A percentile compares a stretch with the other conserved stretches of the same genome.
Conservation (phyloP, 1,140 invertebrate species). For the Dreissena rostriformis region DNA sequence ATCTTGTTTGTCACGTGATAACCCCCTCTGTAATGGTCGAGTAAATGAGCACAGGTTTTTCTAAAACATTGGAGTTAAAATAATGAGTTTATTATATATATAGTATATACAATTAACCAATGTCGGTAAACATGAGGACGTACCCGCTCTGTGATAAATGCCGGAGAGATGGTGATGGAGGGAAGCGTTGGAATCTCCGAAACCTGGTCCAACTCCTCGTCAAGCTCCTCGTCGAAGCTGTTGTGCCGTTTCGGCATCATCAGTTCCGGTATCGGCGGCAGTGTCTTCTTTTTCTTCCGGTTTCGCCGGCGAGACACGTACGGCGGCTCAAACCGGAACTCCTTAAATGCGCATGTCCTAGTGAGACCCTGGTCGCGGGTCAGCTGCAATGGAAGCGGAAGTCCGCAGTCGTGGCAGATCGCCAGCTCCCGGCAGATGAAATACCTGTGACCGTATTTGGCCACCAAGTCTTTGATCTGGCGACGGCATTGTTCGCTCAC, state of each 20-base stretch:
- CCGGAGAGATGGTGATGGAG: conserved; percentile 43
- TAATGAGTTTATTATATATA: not conserved
- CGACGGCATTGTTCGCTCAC: not conserved
- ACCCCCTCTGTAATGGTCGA: no score
- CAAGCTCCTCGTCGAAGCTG: conserved; percentile 23
- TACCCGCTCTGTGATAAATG: conserved; percentile 52
- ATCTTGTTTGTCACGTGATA: no score
- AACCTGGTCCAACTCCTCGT: conserved; percentile 6
- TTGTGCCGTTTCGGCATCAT: conserved; percentile 46
- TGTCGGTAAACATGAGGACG: not conserved
- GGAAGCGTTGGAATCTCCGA: conserved; percentile 36
- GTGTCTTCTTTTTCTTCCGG: conserved; percentile 26
- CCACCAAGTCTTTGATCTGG: not conserved
- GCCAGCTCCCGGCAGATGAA: not conserved
- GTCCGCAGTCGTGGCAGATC: conserved; percentile 27
- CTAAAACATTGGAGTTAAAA: no score
- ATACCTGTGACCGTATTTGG: conserved; percentile 31
- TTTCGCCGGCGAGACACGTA: conserved; percentile 44
- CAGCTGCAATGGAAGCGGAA: conserved; percentile 47
- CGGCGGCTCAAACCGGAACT: conserved; percentile 52
- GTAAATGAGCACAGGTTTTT: not conserved
- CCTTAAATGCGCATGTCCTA: conserved; percentile 42
- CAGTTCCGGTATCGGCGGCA: conserved; percentile 46
- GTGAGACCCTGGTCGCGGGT: conserved; percentile 47
- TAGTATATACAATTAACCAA: not conserved